Conservation (phyloP, 2,888 invertebrate species). For the Drosophila leonis region DNA sequence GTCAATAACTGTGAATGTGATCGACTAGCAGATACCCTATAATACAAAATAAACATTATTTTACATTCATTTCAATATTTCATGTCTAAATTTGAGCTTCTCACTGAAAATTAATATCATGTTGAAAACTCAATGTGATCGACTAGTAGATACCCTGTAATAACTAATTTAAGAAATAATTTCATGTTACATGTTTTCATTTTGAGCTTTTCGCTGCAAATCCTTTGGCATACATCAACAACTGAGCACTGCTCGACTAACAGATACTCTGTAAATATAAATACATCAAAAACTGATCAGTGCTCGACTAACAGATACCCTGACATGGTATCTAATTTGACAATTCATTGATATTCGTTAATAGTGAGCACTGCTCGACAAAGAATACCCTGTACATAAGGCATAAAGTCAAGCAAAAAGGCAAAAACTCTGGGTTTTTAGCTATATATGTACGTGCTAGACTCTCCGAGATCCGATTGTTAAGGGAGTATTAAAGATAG, state of each 20-base stretch:
- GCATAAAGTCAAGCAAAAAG: too few relatives aligned
- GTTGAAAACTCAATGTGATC: neutral
- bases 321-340: neutral
- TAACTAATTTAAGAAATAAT: neutral
- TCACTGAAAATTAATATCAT: neutral
- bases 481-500: too few relatives aligned
- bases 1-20: neutral
- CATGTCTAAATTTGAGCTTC: neutral
- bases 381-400: too few relatives aligned
- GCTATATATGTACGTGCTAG: too few relatives aligned
- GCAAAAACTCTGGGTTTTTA: too few relatives aligned
- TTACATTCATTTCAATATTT: neutral
- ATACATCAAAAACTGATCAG: neutral
- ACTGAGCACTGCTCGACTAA: neutral
- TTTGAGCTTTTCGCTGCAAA: neutral
- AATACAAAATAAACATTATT: too few relatives aligned
- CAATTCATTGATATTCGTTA: neutral
- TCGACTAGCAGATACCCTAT: neutral
- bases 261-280: neutral
- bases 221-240: rapidly evolving
- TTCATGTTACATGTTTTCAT: too few relatives aligned
- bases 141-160: neutral
- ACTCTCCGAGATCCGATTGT: too few relatives aligned
- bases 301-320: neutral
- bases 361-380: too few relatives aligned